A percentile compares a stretch with the other conserved stretches of the same genome.
Evolutionary conservation across 1,140 invertebrate species (phyloP).

Genomic region (Whitmania pigra): DNA sequence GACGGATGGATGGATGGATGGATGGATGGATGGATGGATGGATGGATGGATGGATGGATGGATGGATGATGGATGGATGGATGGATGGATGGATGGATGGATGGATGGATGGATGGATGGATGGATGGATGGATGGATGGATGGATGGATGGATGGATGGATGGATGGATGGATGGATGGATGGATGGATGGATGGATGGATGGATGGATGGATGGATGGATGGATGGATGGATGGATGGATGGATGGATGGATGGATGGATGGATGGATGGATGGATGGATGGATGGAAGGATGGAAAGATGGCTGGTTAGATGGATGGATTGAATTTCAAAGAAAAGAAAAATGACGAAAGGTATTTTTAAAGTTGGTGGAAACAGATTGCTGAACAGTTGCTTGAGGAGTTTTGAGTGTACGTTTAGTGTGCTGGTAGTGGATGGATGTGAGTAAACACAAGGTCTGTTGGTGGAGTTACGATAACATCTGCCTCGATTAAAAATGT

Average conservation of each 20-base stretch:
- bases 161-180: neutral
- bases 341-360: no score
- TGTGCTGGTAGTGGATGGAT: neutral
- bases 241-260: neutral
- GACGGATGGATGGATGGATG: neutral
- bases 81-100: neutral
- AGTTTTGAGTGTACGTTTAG: no score
- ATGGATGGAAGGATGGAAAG: neutral
- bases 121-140: neutral
- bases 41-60: neutral
- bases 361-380: no score
- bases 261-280: neutral
- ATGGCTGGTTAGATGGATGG: neutral
- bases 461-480: no score
- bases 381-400: no score
- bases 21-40: neutral
- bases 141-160: neutral
- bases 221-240: neutral
- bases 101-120: neutral
- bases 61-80: neutral
- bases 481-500: no score
- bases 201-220: neutral
- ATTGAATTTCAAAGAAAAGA: no score
- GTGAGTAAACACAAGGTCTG: no score
- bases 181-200: no score